phyloP scores from a whole-genome alignment of 1,140 invertebrate genomes.

The Trachymyrmex septentrionalis region DNA sequence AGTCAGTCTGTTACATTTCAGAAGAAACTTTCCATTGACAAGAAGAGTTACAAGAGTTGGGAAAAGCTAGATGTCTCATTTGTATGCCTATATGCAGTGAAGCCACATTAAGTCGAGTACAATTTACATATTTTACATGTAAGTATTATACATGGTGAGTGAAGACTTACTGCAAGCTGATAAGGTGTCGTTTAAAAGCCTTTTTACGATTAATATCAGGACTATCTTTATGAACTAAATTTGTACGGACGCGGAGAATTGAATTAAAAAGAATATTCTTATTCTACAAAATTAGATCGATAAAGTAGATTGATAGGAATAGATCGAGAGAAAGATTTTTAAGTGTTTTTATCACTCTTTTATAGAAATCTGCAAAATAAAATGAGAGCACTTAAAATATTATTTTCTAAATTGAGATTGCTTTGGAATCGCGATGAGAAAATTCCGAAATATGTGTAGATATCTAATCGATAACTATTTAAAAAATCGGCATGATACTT shows the following conservation, averaged over 20 bases:
- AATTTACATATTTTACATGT: conserved; percentile 61
- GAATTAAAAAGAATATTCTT: conserved; percentile 9
- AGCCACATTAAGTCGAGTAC: conserved; percentile 44
- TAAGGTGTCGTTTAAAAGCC: conserved; percentile 24
- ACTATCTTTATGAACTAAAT: conserved; percentile 5
- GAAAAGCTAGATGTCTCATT: conserved; percentile 37
- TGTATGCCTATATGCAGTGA: conserved; percentile 52
- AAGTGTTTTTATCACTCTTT: not conserved
- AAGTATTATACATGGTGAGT: conserved; percentile 53
- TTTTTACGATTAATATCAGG: conserved; percentile 15
- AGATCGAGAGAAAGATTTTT: not conserved
- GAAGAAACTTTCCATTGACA: conserved; percentile 59
- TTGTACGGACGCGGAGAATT: not conserved
- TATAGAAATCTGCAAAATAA: not conserved
- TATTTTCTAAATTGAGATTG: not conserved
- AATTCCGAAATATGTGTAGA: not conserved
- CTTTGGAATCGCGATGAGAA: not conserved
- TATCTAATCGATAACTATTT: not conserved
- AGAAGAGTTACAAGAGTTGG: conserved; percentile 36
- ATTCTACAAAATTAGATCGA: not conserved
- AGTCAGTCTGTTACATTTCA: conserved; percentile 68
- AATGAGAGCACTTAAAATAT: not conserved
- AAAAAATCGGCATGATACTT: not conserved
- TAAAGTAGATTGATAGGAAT: not conserved
- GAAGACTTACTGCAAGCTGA: conserved; percentile 52